Conservation (phyloP, 2,888 invertebrate species). For the Cerceris ruficornis region DNA sequence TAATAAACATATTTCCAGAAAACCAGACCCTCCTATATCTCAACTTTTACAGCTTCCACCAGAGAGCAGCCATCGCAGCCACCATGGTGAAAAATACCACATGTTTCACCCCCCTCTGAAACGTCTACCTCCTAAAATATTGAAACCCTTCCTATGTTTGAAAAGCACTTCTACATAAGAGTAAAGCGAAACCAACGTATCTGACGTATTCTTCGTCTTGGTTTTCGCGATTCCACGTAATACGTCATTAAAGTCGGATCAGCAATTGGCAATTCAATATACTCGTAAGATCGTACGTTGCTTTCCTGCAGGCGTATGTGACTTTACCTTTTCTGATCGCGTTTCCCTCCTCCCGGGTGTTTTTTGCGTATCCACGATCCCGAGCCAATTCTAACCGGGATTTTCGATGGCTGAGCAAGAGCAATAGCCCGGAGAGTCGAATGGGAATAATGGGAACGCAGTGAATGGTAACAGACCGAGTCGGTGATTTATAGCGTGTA, state of each 20-base stretch:
- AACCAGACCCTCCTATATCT: too few species aligned
- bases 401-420: slow-evolving; percentile 6
- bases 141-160: too few species aligned
- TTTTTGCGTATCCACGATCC: slow-evolving; percentile 15
- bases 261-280: slow-evolving; percentile 25
- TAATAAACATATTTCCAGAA: too few species aligned
- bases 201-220: too few species aligned
- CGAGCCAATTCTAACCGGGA: slow-evolving; percentile 10
- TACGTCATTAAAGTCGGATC: slow-evolving; percentile 35
- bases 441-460: not conserved
- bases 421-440: not conserved
- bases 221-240: not conserved
- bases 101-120: too few species aligned
- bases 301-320: slow-evolving; percentile 1
- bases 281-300: slow-evolving; percentile 15
- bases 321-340: slow-evolving; percentile 17
- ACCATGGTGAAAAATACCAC: too few species aligned
- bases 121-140: too few species aligned
- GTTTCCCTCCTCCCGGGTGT: not conserved
- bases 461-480: slow-evolving; percentile 14
- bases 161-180: too few species aligned
- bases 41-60: too few species aligned
- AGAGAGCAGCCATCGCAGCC: too few species aligned
- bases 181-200: too few species aligned
- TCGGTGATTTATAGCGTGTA: not conserved